Conservation (phyloP, 2,888 invertebrate genomes). For the Plusia festucae region DNA sequence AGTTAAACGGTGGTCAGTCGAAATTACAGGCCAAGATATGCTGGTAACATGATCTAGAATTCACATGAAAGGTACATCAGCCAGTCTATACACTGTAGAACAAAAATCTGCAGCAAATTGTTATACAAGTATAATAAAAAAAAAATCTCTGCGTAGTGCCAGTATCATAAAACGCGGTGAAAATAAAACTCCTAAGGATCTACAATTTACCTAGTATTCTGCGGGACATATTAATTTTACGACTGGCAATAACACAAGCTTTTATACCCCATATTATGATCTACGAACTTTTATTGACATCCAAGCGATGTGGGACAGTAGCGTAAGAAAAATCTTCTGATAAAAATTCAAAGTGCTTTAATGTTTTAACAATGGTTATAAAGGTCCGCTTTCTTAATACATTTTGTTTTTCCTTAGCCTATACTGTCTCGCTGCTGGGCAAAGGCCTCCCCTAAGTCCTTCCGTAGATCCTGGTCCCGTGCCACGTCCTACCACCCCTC, state of each 20-base stretch:
- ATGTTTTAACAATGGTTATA: too few relatives aligned
- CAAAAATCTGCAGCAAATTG: neutral
- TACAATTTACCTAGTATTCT: slow-evolving; percentile 54
- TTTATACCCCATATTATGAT: slow-evolving; percentile 53
- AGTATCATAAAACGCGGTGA: slow-evolving; percentile 11
- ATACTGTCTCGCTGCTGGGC: too few relatives aligned
- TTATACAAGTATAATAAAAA: slow-evolving; percentile 4
- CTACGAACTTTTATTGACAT: slow-evolving; percentile 18
- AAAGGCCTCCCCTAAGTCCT: too few relatives aligned
- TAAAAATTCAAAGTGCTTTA: neutral
- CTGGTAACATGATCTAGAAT: too few relatives aligned
- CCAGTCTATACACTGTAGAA: neutral
- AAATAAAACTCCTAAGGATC: slow-evolving; percentile 53
- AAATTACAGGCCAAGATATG: too few relatives aligned
- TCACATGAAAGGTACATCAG: too few relatives aligned
- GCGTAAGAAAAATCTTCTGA: neutral
- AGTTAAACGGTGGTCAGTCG: too few relatives aligned
- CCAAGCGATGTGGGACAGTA: neutral
- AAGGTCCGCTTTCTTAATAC: too few relatives aligned
- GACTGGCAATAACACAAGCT: slow-evolving; percentile 48
- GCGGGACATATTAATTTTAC: slow-evolving; percentile 56
- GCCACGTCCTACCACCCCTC: too few relatives aligned
- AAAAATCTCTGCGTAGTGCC: neutral
- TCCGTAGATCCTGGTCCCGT: too few relatives aligned
- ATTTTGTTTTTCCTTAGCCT: too few relatives aligned